phyloP scores from a whole-genome alignment of 2,113 vertebrate species.

The Oceanites oceanicus region DNA sequence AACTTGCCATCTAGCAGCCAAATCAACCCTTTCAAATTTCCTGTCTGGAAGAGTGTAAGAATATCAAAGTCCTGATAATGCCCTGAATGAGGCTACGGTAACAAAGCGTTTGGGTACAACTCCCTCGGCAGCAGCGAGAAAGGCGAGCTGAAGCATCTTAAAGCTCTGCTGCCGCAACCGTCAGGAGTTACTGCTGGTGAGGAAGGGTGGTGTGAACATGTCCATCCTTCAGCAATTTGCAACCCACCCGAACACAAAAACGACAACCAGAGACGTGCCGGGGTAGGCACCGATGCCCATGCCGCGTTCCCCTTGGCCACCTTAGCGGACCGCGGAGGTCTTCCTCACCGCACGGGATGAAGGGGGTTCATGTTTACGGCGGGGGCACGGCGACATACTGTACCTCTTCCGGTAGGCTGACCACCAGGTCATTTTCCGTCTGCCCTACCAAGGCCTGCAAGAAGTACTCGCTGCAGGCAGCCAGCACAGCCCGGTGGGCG shows the following conservation, averaged over 20 bases:
- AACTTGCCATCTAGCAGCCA: neutral
- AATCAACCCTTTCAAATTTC: neutral
- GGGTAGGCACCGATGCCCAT: neutral
- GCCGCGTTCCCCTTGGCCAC: neutral
- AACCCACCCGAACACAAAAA: constrained; percentile 42
- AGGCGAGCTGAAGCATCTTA: constrained; percentile 3
- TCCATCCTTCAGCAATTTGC: neutral
- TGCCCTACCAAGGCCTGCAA: constrained; percentile 93
- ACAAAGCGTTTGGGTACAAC: neutral
- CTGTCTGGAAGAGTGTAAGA: constrained; percentile 1
- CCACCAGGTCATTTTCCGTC: constrained; percentile 91
- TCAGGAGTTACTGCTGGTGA: neutral
- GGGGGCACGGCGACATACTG: neutral
- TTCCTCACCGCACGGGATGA: accelerated
- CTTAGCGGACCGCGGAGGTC: neutral
- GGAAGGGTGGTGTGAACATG: neutral
- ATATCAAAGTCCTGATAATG: neutral
- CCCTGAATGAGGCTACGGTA: neutral
- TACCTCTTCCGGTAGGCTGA: constrained; percentile 98
- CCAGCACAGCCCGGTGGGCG: constrained; percentile 96
- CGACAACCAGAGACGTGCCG: neutral
- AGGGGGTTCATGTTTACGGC: accelerated
- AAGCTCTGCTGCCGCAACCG: neutral
- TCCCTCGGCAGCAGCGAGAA: neutral
- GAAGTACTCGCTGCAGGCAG: constrained; percentile 98